Evolutionary conservation across 2,888 invertebrate genomes (phyloP).

Genomic region (Drosophila antonietae): DNA sequence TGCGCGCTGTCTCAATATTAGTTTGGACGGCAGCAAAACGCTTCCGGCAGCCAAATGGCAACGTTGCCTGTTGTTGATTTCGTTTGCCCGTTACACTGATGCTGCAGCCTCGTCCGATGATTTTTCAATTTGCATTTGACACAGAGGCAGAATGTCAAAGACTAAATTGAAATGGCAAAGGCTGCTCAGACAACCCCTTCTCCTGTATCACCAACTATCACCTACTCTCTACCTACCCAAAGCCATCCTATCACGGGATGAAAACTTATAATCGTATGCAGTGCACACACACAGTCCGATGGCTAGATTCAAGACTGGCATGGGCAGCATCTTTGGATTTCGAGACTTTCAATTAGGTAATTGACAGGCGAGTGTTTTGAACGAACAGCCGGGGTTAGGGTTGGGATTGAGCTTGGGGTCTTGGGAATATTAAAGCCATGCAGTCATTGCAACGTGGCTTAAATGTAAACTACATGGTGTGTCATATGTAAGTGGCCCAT

Average conservation of each 20-base stretch:
- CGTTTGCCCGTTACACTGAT: conserved; percentile 43
- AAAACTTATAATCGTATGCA: conserved; percentile 74
- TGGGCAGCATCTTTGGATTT: conserved; percentile 36
- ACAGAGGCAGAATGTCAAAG: conserved; percentile 73
- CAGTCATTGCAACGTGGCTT: conserved; percentile 36
- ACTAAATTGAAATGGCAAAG: conserved; percentile 74
- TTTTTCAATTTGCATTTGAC: conserved; percentile 81
- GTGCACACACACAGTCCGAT: conserved; percentile 26
- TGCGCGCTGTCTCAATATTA: conserved; percentile 69
- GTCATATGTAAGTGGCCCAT: conserved; percentile 63
- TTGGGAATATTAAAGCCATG: conserved; percentile 33
- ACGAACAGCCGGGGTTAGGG: conserved; percentile 1
- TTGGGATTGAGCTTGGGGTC: background rate
- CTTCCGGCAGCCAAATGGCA: conserved; percentile 73
- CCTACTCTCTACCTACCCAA: background rate
- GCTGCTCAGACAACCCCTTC: conserved; percentile 16
- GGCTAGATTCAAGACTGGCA: conserved; percentile 27
- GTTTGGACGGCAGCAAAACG: conserved; percentile 75
- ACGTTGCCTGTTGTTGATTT: conserved; percentile 62
- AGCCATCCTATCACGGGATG: background rate
- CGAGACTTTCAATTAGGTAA: conserved; percentile 75
- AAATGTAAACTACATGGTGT: conserved; percentile 56
- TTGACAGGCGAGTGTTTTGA: conserved; percentile 59
- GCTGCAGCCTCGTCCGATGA: conserved; percentile 64
- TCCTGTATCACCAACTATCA: background rate